Evolutionary conservation across 2,113 vertebrate species (phyloP).

Genomic region (Perca flavescens): DNA sequence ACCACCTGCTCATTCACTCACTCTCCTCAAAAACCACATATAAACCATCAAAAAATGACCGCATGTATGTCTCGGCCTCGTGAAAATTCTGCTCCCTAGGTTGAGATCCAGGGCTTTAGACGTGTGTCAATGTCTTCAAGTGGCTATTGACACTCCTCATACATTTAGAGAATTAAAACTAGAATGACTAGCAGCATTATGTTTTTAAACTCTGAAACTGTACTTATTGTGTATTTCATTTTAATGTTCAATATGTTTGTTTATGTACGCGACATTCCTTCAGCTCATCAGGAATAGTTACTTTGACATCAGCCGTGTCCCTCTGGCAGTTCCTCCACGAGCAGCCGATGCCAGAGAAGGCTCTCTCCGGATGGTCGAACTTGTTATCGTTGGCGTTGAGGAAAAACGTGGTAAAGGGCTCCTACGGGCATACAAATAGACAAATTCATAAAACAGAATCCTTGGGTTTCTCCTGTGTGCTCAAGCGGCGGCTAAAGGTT

Average conservation of each 20-base stretch:
- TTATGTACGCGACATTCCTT: neutral
- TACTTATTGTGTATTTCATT: no score
- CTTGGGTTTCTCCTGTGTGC: rapidly evolving
- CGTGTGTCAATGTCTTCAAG: neutral
- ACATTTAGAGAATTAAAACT: neutral
- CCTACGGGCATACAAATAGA: conserved; percentile 79
- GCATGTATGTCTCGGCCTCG: no score
- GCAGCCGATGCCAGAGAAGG: conserved; percentile 94
- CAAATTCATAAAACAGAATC: neutral
- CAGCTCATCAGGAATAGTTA: conserved; percentile 58
- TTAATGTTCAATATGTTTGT: no score
- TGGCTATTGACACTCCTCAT: no score
- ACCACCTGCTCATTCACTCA: no score
- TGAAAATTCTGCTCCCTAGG: neutral
- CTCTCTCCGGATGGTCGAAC: conserved; percentile 96
- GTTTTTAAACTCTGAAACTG: neutral
- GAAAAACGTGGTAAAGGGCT: conserved; percentile 98
- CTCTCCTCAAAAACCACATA: no score
- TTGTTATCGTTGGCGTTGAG: conserved; percentile 95
- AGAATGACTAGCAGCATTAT: neutral
- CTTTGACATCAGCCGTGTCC: conserved; percentile 98
- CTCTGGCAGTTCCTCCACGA: conserved; percentile 98
- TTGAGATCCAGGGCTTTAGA: neutral
- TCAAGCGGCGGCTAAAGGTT: neutral
- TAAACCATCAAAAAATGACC: no score